Evolutionary conservation across 2,888 invertebrate species (phyloP).

Genomic region (Tenthredo mesomela): DNA sequence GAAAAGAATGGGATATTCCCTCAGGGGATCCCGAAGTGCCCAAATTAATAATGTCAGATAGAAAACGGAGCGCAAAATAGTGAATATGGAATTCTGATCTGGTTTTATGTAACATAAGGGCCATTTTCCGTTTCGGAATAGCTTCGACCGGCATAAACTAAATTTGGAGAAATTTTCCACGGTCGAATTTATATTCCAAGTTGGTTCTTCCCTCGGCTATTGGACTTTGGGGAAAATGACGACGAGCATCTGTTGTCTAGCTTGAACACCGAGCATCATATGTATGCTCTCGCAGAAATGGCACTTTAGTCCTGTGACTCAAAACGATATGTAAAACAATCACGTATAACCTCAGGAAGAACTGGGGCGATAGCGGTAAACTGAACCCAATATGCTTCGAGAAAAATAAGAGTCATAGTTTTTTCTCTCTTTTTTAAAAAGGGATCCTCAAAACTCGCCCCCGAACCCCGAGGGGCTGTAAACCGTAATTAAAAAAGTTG

Average conservation of each 20-base stretch:
- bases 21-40: neutral
- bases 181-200: constrained; percentile 37
- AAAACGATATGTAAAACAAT: constrained; percentile 49
- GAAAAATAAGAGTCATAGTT: neutral
- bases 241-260: constrained; percentile 48
- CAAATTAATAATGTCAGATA: neutral
- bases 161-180: constrained; percentile 13
- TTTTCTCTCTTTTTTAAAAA: neutral
- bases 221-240: constrained; percentile 22
- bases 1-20: neutral
- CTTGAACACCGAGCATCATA: constrained; percentile 7
- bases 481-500: neutral
- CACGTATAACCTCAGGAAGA: constrained; percentile 28
- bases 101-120: neutral
- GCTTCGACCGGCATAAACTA: neutral
- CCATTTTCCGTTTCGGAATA: neutral
- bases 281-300: neutral
- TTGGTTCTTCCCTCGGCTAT: neutral
- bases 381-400: neutral
- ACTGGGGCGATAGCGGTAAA: neutral
- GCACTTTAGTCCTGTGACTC: neutral
- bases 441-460: neutral
- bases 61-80: neutral
- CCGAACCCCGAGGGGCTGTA: neutral
- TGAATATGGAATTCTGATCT: neutral